A percentile compares a stretch with the other conserved stretches of the same genome.
Conservation (phyloP, 2,888 invertebrate genomes). For the Papilio gigon region DNA sequence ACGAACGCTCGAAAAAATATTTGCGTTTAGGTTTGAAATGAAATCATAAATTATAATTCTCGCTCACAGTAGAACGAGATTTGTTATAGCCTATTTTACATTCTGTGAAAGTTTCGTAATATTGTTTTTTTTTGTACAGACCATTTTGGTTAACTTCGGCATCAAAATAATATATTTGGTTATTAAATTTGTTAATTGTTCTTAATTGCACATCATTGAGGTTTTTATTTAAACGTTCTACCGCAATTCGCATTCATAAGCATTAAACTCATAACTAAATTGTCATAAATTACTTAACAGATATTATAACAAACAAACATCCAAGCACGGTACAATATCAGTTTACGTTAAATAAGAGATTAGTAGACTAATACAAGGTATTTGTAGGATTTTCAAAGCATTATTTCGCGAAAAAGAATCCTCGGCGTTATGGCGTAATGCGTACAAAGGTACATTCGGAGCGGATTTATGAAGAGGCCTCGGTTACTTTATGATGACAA, state of each 20-base stretch:
- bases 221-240: too few relatives aligned
- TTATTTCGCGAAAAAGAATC: constrained; percentile 54
- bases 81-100: constrained; percentile 29
- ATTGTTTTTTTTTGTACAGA: constrained; percentile 4
- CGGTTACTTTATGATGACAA: constrained; percentile 81
- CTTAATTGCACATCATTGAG: too few relatives aligned
- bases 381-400: constrained; percentile 71
- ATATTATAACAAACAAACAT: too few relatives aligned
- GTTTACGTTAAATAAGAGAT: constrained; percentile 48
- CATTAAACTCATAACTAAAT: too few relatives aligned
- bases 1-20: constrained; percentile 46
- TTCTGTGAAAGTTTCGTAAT: constrained; percentile 14
- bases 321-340: background rate
- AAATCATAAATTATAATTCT: constrained; percentile 42
- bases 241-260: too few relatives aligned
- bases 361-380: constrained; percentile 60
- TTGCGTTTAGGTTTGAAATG: constrained; percentile 46
- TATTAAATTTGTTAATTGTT: background rate
- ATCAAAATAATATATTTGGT: background rate
- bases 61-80: constrained; percentile 25
- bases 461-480: constrained; percentile 79
- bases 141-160: background rate
- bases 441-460: constrained; percentile 80
- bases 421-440: constrained; percentile 77
- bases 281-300: too few relatives aligned